Evolutionary conservation across 2,888 invertebrate genomes (phyloP).

Genomic region (Colostygia pectinataria): DNA sequence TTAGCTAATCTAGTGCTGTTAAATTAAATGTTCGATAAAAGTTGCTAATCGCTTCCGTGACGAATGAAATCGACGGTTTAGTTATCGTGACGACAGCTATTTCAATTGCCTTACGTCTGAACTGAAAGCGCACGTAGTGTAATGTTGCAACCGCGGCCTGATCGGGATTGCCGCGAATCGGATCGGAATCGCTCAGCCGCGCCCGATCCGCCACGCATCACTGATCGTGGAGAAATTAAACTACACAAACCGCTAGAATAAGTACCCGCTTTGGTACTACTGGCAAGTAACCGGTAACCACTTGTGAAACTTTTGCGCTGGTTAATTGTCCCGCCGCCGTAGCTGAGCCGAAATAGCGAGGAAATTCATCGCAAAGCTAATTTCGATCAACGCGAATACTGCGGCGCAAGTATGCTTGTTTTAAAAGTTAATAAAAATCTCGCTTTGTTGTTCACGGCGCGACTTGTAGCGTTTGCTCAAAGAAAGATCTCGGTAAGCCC

Average conservation of each 20-base stretch:
- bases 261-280: conserved; percentile 33
- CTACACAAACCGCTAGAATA: conserved; percentile 67
- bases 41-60: conserved; percentile 37
- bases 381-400: conserved; percentile 59
- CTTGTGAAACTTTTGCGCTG: conserved; percentile 73
- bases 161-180: conserved; percentile 64
- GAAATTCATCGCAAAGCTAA: conserved; percentile 57
- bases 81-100: conserved; percentile 48
- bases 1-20: conserved; percentile 4
- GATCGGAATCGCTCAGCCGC: conserved; percentile 76
- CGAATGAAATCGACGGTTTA: conserved; percentile 41
- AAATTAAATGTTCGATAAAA: conserved; percentile 30
- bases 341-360: conserved; percentile 52
- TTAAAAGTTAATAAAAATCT: conserved; percentile 51
- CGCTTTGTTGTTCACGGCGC: conserved; percentile 44
- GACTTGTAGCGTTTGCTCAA: conserved; percentile 56
- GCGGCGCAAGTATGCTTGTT: conserved; percentile 43
- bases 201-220: conserved; percentile 77
- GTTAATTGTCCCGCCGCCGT: conserved; percentile 60
- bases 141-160: conserved; percentile 59
- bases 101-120: conserved; percentile 59
- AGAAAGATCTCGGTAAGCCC: conserved; percentile 66
- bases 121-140: conserved; percentile 61
- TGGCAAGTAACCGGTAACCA: conserved; percentile 45
- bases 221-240: conserved; percentile 75